phyloP scores from a whole-genome alignment of 2,888 invertebrate genomes.

The Drosophila pegasa region DNA sequence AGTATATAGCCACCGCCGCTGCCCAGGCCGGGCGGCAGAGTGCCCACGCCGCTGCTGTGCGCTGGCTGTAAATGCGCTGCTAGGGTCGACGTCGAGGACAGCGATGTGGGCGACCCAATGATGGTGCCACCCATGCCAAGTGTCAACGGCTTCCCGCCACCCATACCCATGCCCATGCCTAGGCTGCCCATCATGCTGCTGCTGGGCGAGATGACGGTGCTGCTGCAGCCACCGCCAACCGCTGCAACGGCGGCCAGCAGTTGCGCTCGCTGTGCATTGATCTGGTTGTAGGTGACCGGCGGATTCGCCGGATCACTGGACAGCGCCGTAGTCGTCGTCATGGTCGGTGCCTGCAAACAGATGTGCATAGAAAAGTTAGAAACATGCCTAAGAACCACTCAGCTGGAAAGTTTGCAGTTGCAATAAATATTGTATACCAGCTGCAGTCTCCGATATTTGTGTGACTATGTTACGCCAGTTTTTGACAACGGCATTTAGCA shows the following conservation, averaged over 20 bases:
- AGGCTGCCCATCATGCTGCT: conserved; percentile 66
- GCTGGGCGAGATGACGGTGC: conserved; percentile 69
- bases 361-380: conserved; percentile 3
- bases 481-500: conserved; percentile 5
- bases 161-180: conserved; percentile 44
- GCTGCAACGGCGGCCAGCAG: conserved; percentile 81
- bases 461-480: background rate
- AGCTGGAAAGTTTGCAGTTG: conserved; percentile 16
- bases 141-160: conserved; percentile 42
- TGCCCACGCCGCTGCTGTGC: conserved; percentile 75
- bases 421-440: background rate
- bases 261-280: conserved; percentile 83
- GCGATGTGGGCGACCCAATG: conserved; percentile 82
- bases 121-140: conserved; percentile 65
- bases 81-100: conserved; percentile 79
- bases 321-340: conserved; percentile 65
- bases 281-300: conserved; percentile 84
- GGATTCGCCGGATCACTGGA: conserved; percentile 69
- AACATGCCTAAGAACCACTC: conserved; percentile 15
- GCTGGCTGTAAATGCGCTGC: conserved; percentile 64
- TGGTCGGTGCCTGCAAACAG: conserved; percentile 56
- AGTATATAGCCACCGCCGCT: conserved; percentile 81
- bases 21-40: conserved; percentile 81
- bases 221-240: conserved; percentile 69
- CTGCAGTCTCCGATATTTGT: background rate